A percentile compares a stretch with the other conserved stretches of the same genome.
phyloP scores from a whole-genome alignment of 2,113 vertebrate species.

The Tyrannus savana region DNA sequence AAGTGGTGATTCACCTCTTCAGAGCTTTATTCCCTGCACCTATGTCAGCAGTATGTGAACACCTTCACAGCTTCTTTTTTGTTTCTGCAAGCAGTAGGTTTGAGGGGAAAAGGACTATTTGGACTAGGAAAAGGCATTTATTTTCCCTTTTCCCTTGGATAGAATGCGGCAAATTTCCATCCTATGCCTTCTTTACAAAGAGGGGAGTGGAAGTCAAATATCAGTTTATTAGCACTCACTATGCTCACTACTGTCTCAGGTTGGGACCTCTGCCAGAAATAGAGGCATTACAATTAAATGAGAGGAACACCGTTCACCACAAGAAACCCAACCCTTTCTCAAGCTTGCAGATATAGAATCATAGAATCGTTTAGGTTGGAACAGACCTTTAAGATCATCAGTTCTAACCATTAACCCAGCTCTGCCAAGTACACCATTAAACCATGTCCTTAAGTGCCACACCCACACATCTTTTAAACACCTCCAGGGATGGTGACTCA shows the following conservation, averaged over 20 bases:
- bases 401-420: neutral
- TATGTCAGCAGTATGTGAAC: neutral
- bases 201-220: neutral
- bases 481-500: neutral
- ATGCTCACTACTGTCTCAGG: neutral
- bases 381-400: neutral
- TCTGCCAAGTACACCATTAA: neutral
- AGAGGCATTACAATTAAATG: neutral
- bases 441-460: neutral
- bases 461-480: neutral
- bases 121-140: neutral
- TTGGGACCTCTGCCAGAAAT: constrained; percentile 20
- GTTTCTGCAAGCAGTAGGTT: neutral
- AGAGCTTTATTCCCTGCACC: neutral
- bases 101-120: neutral
- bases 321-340: neutral
- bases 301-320: neutral
- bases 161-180: neutral
- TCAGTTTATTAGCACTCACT: neutral
- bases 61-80: neutral
- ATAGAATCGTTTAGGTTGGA: neutral
- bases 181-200: neutral
- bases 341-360: neutral
- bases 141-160: neutral
- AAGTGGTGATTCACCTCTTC: neutral